Evolutionary conservation across 2,797 vertebrate genomes (phyloP), one percentile per base, ranked within the genome.

Genomic region (Gobionotothen gibberifrons): DNA sequence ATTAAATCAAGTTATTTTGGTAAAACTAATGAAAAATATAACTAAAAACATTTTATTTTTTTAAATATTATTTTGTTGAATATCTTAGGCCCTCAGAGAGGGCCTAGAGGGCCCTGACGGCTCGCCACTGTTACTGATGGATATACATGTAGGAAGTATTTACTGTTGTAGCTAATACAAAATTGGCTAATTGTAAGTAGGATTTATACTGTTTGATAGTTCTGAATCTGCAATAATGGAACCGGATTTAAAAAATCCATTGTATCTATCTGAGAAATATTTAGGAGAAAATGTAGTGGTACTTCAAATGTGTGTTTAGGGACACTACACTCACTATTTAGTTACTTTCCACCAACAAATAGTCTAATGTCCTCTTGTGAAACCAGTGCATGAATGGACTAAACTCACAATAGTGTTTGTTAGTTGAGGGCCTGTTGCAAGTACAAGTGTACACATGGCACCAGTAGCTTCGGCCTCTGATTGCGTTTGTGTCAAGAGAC

Each of bases 401-500:
- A 22, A 66, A 63, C 69, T 32, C 32, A n/a, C 57, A 72, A 4
- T 10, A n/a, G 9, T 15, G 17, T 39, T 71, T 70, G 44, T 55
- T 9, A 64, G 19, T 48, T 5, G 42, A 21, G 58, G 56, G 32
- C 57, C 32, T 36, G 61, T 63, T 75, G 52, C 66, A 63, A 72
- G 62, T 69, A 61, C 73, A 66, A 69, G 54, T 49, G 61, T 9
- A 56, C 46, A 49, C 84, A 53, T 49, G 59, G 55, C 68, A 26
- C 44, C 48, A 4, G 60, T 68, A 73, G 69, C 57, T 74, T 74
- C 61, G 29, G 67, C 61, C 46, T 74, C 59, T 78, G 81, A 83
- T 88, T 87, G 85, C 59, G 69, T 87, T 87, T 81, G 70, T 46
- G 65, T 87, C 85, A n/a, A n/a, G 82, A 55, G 81, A 91, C 80